These are phyloP conservation scores for Drosophila tripunctata DNA, from an alignment of 2,888 invertebrate species.

Conservation along the genomic window DNA sequence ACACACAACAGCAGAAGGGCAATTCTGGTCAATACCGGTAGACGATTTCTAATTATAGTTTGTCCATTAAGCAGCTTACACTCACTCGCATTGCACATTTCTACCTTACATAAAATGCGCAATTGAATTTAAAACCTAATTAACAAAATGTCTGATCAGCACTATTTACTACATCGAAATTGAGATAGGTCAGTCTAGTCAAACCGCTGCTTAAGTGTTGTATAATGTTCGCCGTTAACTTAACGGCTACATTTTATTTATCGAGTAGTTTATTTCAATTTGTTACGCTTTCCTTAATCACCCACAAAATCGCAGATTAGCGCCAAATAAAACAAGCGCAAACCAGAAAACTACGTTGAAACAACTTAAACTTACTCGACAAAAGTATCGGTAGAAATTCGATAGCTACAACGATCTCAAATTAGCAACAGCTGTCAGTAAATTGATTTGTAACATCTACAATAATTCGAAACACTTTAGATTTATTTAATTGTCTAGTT, in stretches of 20 bases:
- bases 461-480: too few species aligned
- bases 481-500: too few species aligned
- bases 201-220: neutral
- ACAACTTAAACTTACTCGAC: too few species aligned
- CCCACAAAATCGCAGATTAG: neutral
- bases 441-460: too few species aligned
- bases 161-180: conserved; percentile 36
- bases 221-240: neutral
- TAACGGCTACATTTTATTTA: neutral
- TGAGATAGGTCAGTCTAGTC: conserved; percentile 46
- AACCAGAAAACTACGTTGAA: too few species aligned
- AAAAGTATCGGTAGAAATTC: too few species aligned
- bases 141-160: conserved; percentile 35
- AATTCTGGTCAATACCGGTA: conserved; percentile 43
- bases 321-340: neutral
- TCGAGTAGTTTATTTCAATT: neutral
- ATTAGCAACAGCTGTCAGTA: too few species aligned
- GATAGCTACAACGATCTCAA: too few species aligned
- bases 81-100: conserved; percentile 6
- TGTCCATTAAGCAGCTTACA: conserved; percentile 54
- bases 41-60: conserved; percentile 40
- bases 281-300: neutral
- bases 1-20: neutral
- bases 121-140: conserved; percentile 35
- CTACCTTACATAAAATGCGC: conserved; percentile 29